Percentiles rank a stretch among this genome's conserved stretches.
Conservation (phyloP, 2,113 vertebrate genomes). For the Limanda limanda region DNA sequence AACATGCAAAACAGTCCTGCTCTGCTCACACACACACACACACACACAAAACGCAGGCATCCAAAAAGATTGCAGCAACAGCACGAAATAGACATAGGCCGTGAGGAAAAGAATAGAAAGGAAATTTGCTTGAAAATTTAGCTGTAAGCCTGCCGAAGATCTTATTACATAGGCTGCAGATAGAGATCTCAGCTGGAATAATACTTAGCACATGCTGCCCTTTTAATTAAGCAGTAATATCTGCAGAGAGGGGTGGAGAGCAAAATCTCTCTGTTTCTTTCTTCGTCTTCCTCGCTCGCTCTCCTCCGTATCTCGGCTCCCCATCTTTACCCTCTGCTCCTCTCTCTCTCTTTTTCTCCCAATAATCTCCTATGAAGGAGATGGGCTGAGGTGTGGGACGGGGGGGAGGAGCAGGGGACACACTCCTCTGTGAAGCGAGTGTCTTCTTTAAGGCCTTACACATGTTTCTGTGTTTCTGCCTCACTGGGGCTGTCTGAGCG, state of each 20-base stretch:
- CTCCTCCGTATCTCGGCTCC: constrained; percentile 68
- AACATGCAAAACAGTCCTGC: constrained; percentile 80
- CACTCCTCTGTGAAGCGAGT: constrained; percentile 72
- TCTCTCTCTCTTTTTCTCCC: constrained; percentile 61
- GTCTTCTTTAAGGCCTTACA: constrained; percentile 79
- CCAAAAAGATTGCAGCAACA: constrained; percentile 73
- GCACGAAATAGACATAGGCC: constrained; percentile 75
- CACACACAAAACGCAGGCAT: constrained; percentile 35
- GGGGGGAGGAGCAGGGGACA: constrained; percentile 58
- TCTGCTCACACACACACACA: constrained; percentile 43
- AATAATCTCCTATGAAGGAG: constrained; percentile 75
- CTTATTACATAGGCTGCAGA: constrained; percentile 92
- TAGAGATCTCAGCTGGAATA: constrained; percentile 97
- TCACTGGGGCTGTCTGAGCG: constrained; percentile 48
- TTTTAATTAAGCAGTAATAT: constrained; percentile 96
- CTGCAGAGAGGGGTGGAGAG: constrained; percentile 79
- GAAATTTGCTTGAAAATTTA: constrained; percentile 91
- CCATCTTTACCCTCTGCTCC: constrained; percentile 79
- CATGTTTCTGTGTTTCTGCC: constrained; percentile 80
- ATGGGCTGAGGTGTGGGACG: constrained; percentile 66
- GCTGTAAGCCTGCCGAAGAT: constrained; percentile 90
- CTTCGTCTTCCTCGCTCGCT: constrained; percentile 70
- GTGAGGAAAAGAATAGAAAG: constrained; percentile 83
- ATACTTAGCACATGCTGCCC: constrained; percentile 98
- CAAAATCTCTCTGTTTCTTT: constrained; percentile 73